phyloP scores from a whole-genome alignment of 2,113 vertebrate genomes.

The Pteruthius melanotis region DNA sequence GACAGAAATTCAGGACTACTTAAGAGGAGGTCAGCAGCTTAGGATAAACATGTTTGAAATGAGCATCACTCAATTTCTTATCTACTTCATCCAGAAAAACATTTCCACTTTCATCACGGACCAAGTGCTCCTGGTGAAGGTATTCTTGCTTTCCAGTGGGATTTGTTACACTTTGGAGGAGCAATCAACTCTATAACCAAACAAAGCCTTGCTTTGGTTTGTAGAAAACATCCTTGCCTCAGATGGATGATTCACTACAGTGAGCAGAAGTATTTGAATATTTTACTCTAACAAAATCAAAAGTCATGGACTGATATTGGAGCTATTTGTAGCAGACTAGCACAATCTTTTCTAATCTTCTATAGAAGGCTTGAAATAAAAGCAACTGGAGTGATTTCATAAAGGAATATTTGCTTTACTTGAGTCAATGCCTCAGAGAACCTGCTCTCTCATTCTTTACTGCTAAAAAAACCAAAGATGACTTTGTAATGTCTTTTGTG shows the following conservation, averaged over 20 bases:
- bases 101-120: slow-evolving; percentile 26
- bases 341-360: neutral
- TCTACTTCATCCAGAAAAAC: slow-evolving; percentile 42
- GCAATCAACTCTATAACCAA: neutral
- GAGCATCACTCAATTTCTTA: slow-evolving; percentile 13
- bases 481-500: neutral
- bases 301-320: neutral
- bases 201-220: neutral
- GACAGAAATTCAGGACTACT: slow-evolving; percentile 14
- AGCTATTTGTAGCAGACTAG: neutral
- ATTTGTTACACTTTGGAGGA: slow-evolving; percentile 14
- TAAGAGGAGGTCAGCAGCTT: slow-evolving; percentile 10
- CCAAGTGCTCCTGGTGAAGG: neutral
- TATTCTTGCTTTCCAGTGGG: neutral
- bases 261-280: neutral
- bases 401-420: neutral
- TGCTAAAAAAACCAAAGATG: neutral
- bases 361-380: neutral
- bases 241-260: neutral
- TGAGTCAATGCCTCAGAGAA: neutral
- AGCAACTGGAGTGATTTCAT: neutral
- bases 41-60: slow-evolving; percentile 3
- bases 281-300: neutral
- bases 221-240: slow-evolving; percentile 1
- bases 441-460: neutral